Base-by-base conservation (phyloP, 2,113 vertebrate genomes). In the Alexandromys fortis region DNA sequence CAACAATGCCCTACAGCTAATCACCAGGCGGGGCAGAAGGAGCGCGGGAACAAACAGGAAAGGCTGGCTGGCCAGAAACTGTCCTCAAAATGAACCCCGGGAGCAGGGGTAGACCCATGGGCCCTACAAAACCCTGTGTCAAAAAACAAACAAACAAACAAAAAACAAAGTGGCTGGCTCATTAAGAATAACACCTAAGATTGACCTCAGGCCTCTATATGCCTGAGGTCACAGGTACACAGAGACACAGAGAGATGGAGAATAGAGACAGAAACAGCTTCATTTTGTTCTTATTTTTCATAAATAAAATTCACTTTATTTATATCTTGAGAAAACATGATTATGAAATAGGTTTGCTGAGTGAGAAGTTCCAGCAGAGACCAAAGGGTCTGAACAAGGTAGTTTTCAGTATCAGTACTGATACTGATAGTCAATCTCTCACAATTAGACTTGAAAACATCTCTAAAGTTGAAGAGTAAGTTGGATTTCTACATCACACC, bases 241-340 rank as follows among this genome's bases (percentile, higher is more conserved):
- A 19, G 61, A 33, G 22, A 21, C 28, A 67, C 82, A 45, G 12
- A 86, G 16, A 68, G 16, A 86, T 14, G 30, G 22, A 83, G 35
- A 61, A 49, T 2, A 47, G 45, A 49, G 16, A 79, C 8, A 52
- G 30, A 79, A 12, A 77, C 6, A 49, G 75, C 9, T 13, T n/a
- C 78, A 81, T n/a, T 78, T 55, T 55, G 55, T 83, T 78, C 63
- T 85, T 58, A 52, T 26, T 61, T 28, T 61, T 61, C 26, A 16
- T 82, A 33, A 81, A n/a, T 81, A 24, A 68, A 42, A 49, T 81
- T 81, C 81, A 86, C 58, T 91, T 86, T 90, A 86, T 77, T 83
- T 95, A 38, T 85, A 86, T 68, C 33, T 94, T 77, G 49, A 93
- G 61, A 90, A 61, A 94, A 90, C 0, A 52, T 75, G n/a, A 35